These are phyloP conservation scores for Aldrovandia affinis DNA, from an alignment of 2,797 vertebrate genomes.

Conservation along the genomic window DNA sequence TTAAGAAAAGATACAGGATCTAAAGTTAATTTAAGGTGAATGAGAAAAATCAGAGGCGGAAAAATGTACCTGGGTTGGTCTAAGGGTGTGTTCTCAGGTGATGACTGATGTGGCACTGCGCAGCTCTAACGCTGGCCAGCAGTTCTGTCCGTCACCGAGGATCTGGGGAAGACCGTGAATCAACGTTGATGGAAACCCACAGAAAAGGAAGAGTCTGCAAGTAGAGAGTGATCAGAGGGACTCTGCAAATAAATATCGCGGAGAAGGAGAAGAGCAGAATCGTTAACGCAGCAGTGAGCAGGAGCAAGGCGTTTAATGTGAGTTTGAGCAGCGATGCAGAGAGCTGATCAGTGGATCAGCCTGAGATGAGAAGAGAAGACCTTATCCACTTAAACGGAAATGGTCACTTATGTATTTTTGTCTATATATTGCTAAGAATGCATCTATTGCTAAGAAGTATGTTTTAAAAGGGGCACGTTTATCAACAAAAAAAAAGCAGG, in stretches of 20 bases:
- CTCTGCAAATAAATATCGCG: background rate
- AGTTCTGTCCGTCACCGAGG: background rate
- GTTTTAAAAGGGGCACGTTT: background rate
- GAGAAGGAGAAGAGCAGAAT: background rate
- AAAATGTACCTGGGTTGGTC: background rate
- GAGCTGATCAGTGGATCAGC: no score
- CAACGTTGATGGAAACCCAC: background rate
- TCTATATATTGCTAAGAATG: background rate
- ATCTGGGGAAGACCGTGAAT: background rate
- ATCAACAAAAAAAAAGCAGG: background rate
- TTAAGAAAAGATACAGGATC: background rate
- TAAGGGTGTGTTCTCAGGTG: background rate
- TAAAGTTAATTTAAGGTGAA: background rate
- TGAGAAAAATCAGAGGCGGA: background rate
- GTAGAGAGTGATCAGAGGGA: background rate
- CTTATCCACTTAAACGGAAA: background rate
- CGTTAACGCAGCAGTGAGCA: background rate
- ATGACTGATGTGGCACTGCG: background rate
- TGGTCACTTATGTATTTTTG: background rate
- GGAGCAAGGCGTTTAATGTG: background rate
- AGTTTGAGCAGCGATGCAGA: background rate
- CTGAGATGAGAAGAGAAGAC: background rate
- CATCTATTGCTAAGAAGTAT: no score
- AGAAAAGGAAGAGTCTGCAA: background rate
- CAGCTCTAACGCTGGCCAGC: background rate